Evolutionary conservation across 30 jellyfish, hydroid and myxozoan genomes (phyloP), one percentile per base, ranked within the genome.

Genomic region (Nemopilema nomurai): DNA sequence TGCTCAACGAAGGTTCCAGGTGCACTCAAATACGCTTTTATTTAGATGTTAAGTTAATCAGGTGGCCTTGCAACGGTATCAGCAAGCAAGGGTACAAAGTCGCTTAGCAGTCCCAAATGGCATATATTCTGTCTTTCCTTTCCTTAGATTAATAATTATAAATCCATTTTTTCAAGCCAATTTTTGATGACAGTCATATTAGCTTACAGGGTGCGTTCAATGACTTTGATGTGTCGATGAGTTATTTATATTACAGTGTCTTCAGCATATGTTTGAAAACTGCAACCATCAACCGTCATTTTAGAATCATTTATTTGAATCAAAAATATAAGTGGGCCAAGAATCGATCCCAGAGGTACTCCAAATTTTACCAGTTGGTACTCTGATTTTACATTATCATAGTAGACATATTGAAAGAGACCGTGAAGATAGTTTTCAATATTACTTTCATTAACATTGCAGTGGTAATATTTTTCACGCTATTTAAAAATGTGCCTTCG

Each of bases 271-370:
- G 77, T 31, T 62, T 73, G 80, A 28, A 87, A 87, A 66, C 26
- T 69, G 63, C 91, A 87, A 69, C 86, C 76, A 67, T 76, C 29
- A 21, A 78, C 71, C 27, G 1, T 67, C 84, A 25, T 73, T 64
- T 25, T 70, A 1, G 77, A 76, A 74, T 87, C 96, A 51, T 87
- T 87, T 26, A 77, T 87, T 71, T 73, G 96, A 77, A 77, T 72
- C 33, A 78, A 18, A 69, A 78, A 87, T 80, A 87, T 72, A 53
- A 87, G 86, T 69, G 91, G 91, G 50, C 96, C 91, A 27, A 87
- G 91, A 57, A 87, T 87, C 71, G 96, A 87, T 69, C 91, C 91
- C 86, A 77, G 91, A 78, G 91, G 96, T 49, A 87, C 96, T 51
- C 91, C 96, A 78, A 32, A 81, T 81, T 81, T 81, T 30, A 67